Evolutionary conservation across 1,140 invertebrate species (phyloP).

Genomic region (Pseudomyrmex flavicornis): DNA sequence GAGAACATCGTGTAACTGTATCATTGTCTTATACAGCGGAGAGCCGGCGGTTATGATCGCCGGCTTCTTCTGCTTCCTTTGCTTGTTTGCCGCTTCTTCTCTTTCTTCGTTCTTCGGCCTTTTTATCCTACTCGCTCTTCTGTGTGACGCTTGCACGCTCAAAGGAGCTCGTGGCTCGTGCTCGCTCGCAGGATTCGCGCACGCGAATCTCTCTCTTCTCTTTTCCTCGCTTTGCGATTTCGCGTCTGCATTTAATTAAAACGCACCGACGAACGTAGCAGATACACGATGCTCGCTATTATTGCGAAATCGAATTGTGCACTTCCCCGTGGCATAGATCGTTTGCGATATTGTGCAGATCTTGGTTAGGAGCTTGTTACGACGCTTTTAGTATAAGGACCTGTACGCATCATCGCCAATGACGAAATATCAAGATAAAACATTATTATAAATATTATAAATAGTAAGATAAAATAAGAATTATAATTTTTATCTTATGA

Average conservation of each 20-base stretch:
- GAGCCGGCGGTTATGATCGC: conserved; percentile 53
- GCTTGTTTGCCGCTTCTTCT: conserved; percentile 22
- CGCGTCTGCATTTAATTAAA: conserved; percentile 47
- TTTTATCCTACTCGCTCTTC: conserved; percentile 32
- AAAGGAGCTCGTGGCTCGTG: conserved; percentile 62
- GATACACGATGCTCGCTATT: not conserved
- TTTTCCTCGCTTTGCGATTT: conserved; percentile 1
- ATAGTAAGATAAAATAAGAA: too few relatives aligned
- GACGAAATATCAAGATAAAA: not conserved
- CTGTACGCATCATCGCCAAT: not conserved
- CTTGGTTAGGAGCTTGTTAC: not conserved
- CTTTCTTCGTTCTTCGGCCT: conserved; percentile 31
- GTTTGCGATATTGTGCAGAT: not conserved
- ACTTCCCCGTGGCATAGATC: not conserved
- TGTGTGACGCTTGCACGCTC: conserved; percentile 54
- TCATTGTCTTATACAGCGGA: conserved; percentile 80
- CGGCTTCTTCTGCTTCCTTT: conserved; percentile 48
- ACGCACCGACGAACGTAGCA: conserved; percentile 34
- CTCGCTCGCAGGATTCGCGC: conserved; percentile 46
- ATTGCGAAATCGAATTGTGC: conserved; percentile 40
- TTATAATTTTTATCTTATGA: too few relatives aligned
- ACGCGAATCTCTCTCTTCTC: conserved; percentile 44
- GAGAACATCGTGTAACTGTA: conserved; percentile 78
- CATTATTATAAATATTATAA: too few relatives aligned
- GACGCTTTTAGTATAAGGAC: not conserved